Base-by-base conservation (phyloP, 2,888 invertebrate species). In the Chymomyza fuscimana region DNA sequence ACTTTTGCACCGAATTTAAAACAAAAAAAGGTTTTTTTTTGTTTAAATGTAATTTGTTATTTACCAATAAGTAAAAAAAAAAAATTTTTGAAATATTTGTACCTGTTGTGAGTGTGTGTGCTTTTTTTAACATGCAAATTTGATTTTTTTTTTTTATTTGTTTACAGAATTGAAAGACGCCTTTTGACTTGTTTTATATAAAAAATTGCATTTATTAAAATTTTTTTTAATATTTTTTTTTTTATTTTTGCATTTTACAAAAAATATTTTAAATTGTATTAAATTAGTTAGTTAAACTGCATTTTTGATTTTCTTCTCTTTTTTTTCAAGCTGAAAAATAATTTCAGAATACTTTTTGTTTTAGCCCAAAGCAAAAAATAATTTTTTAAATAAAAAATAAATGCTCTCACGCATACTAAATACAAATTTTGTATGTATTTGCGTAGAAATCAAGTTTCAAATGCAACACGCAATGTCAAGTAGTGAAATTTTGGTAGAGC, bases 121-220 rank as follows among this genome's bases (percentile, higher is more conserved):
- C 40, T 46, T 46, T 46, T 22, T 54, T 22, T 22, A 54, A 22
- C 22, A 78, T 69, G 79, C 63, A 69, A 78, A 72, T 68, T 63
- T 72, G 64, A 65, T 60, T 72, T 73, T 64, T 76, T 32, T 32
- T 32, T 32, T 32, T 32, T 7, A 10, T 32, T 56, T 56, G 56
- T 15, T 7, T 58, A 22, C 12, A 25, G 22, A 84, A 81, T 84
- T 87, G 71, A 82, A 87, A 84, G 82, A 86, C 87, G 51, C 85
- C 74, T 82, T 83, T 70, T 73, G 64, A 61, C 67, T 86, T 86
- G 70, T 16, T 86, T 87, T 86, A 65, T 85, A 78, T 78, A 87
- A 83, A 86, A 68, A 32, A 46, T 73, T 19, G 9, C 19, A 58
- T 62, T 58, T 66, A 62, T 22, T 62, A 10, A 12, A 29, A 63